Evolutionary conservation across 2,888 invertebrate species (phyloP).

Genomic region (Melipona bicolor): DNA sequence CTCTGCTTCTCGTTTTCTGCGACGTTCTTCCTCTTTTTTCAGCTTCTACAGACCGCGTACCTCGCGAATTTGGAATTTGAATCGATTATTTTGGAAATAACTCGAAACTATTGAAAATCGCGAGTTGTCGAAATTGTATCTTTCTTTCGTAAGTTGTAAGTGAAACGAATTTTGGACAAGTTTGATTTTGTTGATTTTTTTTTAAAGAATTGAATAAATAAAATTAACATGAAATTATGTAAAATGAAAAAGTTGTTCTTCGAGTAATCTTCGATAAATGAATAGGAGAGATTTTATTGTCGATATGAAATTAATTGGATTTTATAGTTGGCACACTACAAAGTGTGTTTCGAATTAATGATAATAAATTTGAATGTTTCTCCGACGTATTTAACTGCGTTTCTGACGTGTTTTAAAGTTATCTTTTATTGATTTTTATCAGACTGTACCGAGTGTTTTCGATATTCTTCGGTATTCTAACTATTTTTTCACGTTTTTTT

Average conservation of each 20-base stretch:
- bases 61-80: too few species aligned
- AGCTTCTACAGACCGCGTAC: too few species aligned
- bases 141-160: too few species aligned
- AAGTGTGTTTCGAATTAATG: not conserved
- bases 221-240: not conserved
- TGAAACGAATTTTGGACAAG: too few species aligned
- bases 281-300: not conserved
- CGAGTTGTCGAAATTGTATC: too few species aligned
- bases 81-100: too few species aligned
- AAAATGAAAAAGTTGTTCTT: not conserved
- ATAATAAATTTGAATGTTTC: not conserved
- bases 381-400: not conserved
- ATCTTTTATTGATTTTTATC: too few species aligned
- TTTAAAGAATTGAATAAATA: not conserved
- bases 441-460: slow-evolving; percentile 8
- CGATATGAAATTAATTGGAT: not conserved
- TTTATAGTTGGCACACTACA: not conserved
- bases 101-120: too few species aligned
- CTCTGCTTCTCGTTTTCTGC: too few species aligned
- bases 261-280: not conserved
- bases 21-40: not conserved
- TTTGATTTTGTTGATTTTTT: too few species aligned
- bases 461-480: not conserved
- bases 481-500: slow-evolving; percentile 2
- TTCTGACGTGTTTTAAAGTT: not conserved